These are phyloP conservation scores for Sinelater perroti DNA, from an alignment of 2,888 invertebrate genomes.

Conservation along the genomic window DNA sequence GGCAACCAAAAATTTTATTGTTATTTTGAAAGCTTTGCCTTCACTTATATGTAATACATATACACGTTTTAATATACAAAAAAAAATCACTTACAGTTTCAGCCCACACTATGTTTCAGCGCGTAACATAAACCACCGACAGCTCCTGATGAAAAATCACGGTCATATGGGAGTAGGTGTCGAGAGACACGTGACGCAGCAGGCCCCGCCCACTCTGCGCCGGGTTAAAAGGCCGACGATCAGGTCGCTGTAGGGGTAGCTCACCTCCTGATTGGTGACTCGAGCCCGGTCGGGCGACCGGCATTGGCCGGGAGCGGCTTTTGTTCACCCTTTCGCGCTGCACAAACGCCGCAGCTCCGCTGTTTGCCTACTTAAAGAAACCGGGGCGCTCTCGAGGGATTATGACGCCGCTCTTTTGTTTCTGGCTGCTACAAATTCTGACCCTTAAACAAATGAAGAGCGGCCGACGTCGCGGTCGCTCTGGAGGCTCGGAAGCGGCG, in stretches of 20 bases:
- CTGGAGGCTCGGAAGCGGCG: no score
- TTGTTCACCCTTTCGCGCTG: constrained; percentile 55
- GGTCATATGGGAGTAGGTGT: constrained; percentile 31
- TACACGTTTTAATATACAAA: no score
- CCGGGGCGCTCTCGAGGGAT: neutral
- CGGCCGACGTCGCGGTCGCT: no score
- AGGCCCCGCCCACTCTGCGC: constrained; percentile 42
- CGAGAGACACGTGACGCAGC: constrained; percentile 37
- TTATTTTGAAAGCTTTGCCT: no score
- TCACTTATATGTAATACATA: no score
- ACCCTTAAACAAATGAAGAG: no score
- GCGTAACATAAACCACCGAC: constrained; percentile 33
- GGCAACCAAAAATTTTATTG: no score
- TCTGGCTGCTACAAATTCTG: no score
- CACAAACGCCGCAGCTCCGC: constrained; percentile 18
- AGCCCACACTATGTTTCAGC: no score
- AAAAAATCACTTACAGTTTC: no score
- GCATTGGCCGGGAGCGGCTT: constrained; percentile 43
- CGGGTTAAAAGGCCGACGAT: constrained; percentile 48
- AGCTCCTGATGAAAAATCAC: constrained; percentile 30
- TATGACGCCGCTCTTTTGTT: no score
- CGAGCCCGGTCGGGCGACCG: constrained; percentile 20
- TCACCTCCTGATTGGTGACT: constrained; percentile 48
- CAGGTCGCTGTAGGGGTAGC: constrained; percentile 39
- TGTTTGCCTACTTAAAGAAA: constrained; percentile 3